Evolutionary conservation across 2,888 invertebrate genomes (phyloP).

Genomic region (Fragum fragum): DNA sequence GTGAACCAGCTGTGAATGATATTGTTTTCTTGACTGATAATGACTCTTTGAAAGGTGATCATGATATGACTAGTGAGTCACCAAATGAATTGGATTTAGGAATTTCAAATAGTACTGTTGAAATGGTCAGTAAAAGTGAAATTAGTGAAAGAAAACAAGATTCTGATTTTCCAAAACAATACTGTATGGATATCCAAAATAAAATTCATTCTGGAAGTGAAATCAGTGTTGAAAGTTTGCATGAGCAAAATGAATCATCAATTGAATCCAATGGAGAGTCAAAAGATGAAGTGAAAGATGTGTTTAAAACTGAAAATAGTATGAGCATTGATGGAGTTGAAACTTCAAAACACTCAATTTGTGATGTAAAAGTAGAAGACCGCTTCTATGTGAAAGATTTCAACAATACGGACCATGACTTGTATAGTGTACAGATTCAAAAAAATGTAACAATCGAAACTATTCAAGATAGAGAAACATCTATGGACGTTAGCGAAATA

Average conservation of each 20-base stretch:
- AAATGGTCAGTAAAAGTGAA: background rate
- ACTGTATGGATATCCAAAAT: background rate
- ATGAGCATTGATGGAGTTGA: too few species aligned
- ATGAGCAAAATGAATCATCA: too few species aligned
- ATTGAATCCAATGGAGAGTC: too few species aligned
- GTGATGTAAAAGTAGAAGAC: too few species aligned
- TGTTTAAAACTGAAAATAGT: too few species aligned
- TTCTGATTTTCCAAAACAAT: background rate
- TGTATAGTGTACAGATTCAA: constrained; percentile 26
- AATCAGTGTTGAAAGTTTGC: too few species aligned
- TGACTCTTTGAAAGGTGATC: background rate
- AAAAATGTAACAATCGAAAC: background rate
- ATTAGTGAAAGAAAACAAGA: background rate
- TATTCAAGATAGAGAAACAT: background rate
- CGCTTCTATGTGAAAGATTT: background rate
- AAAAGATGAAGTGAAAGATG: too few species aligned
- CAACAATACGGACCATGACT: constrained; percentile 30
- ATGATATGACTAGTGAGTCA: background rate
- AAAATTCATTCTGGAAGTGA: too few species aligned
- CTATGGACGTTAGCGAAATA: background rate
- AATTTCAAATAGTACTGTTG: background rate
- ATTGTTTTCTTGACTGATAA: constrained; percentile 1
- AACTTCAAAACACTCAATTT: too few species aligned
- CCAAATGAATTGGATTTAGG: background rate
- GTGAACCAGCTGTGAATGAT: constrained; percentile 1